Evolutionary conservation across 2,888 invertebrate genomes (phyloP).

Genomic region (Lysandra bellargus): DNA sequence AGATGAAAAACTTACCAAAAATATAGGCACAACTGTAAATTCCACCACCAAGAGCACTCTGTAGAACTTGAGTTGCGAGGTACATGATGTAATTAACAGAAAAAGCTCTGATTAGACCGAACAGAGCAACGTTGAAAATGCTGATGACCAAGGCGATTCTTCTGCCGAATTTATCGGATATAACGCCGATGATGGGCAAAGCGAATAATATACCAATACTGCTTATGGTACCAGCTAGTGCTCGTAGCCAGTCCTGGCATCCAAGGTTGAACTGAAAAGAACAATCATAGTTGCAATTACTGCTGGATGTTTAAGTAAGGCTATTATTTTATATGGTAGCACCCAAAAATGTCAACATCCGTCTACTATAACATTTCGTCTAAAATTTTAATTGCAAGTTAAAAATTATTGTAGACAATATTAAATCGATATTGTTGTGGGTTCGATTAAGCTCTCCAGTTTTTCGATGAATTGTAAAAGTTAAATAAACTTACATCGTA

Average conservation of each 20-base stretch:
- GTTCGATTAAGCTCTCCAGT: too few species aligned
- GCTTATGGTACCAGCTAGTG: conserved; percentile 84
- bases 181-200: conserved; percentile 80
- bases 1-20: conserved; percentile 41
- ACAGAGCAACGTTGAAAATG: conserved; percentile 46
- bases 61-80: conserved; percentile 62
- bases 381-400: too few species aligned
- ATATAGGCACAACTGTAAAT: conserved; percentile 62
- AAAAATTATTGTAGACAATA: too few species aligned
- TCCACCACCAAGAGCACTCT: conserved; percentile 62
- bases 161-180: conserved; percentile 81
- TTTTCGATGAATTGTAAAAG: neutral
- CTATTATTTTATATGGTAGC: too few species aligned
- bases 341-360: too few species aligned
- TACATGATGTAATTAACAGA: conserved; percentile 72
- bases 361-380: too few species aligned
- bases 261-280: conserved; percentile 74
- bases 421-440: too few species aligned
- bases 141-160: conserved; percentile 59
- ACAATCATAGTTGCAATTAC: neutral
- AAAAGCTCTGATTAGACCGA: conserved; percentile 71
- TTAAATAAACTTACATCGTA: conserved; percentile 47
- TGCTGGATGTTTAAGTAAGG: neutral
- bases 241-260: conserved; percentile 82
- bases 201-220: conserved; percentile 83